Evolutionary conservation across 2,888 invertebrate genomes (phyloP), one percentile per base, ranked within the genome.

Genomic region (Andrena praecox): DNA sequence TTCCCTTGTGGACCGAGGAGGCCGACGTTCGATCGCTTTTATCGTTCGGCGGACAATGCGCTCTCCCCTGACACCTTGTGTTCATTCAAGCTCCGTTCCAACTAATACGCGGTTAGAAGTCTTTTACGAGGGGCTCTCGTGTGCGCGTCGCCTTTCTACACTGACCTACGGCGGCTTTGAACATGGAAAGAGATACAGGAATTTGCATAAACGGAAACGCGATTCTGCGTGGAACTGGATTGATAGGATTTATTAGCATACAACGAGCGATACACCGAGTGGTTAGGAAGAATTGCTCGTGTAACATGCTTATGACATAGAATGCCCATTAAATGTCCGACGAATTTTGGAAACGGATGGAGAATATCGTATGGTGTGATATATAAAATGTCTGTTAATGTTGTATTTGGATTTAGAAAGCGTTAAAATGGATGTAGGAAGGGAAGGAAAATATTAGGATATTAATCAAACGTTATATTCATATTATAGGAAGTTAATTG

Each of bases 11-110:
- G 59, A 66, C 50, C 27, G 54, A 69, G 56, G 29, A n/a, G 31
- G 7, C 50, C 54, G 56, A 66, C 56, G 52, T 71, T 78, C 77
- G 80, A 69, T 77, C 66, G 73, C 75, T 79, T 87, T 84, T 64
- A 76, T 85, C 66, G 63, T 71, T 4, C 67, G 42, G 48, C 42
- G 74, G 59, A 80, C 84, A 82, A 84, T 87, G 62, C 42, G 31
- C 20, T 63, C 82, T 68, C 75, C 52, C 33, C 59, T 60, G 81
- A 74, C 79, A 85, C 85, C 77, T 85, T 66, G 78, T n/a, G 62
- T 67, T 63, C 72, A 54, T 63, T 83, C 73, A 50, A 29, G 50
- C 48, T 35, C 68, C 78, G 60, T 78, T 85, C 78, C 31, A 68
- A 74, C 48, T 75, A 76, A 42, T 42, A 42, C 42, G 42, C 42